Conservation (phyloP, 2,888 invertebrate species). For the Julus scanicus region DNA sequence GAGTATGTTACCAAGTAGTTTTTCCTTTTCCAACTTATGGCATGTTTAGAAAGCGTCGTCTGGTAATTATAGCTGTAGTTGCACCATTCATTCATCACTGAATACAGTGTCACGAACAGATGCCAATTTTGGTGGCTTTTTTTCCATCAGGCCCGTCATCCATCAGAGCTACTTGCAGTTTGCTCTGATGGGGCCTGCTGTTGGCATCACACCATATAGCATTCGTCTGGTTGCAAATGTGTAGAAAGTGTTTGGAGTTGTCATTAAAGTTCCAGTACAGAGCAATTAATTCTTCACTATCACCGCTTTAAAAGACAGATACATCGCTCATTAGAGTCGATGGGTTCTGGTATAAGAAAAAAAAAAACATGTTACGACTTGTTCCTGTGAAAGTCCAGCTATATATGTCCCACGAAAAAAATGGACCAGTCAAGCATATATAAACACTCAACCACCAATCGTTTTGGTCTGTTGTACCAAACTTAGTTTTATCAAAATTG, state of each 20-base stretch:
- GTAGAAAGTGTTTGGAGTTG: not conserved
- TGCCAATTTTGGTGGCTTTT: constrained; percentile 22
- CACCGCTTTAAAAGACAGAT: not conserved
- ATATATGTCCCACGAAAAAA: too few relatives aligned
- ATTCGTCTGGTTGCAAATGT: not conserved
- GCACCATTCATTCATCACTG: not conserved
- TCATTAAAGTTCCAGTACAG: constrained; percentile 18
- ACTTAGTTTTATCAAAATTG: too few relatives aligned
- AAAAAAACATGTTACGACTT: not conserved
- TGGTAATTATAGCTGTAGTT: not conserved
- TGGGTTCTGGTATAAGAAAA: not conserved
- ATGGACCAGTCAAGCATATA: too few relatives aligned
- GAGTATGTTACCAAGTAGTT: not conserved
- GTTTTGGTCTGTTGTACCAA: too few relatives aligned
- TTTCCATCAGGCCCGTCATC: not conserved
- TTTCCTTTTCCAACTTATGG: not conserved
- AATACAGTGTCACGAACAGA: not conserved
- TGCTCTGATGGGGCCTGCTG: constrained; percentile 4
- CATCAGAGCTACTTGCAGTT: not conserved
- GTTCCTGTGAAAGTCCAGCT: too few relatives aligned
- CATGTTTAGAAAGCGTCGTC: not conserved
- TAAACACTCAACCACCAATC: too few relatives aligned
- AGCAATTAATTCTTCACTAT: constrained; percentile 5
- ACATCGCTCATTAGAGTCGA: constrained; percentile 20
- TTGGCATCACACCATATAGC: not conserved